phyloP scores from a whole-genome alignment of 1,140 invertebrate species.

The Harlomillsia oculata region DNA sequence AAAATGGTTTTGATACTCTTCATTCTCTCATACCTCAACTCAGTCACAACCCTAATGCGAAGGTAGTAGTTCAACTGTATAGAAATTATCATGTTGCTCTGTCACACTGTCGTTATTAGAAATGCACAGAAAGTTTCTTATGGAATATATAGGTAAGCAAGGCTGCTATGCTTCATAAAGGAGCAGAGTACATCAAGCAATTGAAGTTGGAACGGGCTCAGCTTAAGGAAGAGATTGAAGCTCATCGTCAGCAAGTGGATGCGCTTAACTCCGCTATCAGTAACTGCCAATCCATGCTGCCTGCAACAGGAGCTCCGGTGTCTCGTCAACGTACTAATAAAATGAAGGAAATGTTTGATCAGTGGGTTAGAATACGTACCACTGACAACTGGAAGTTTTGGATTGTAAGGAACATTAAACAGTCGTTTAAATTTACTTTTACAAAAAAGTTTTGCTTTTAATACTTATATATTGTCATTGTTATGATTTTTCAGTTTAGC shows the following conservation, averaged over 20 bases:
- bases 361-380: slow-evolving; percentile 76
- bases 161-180: slow-evolving; percentile 92
- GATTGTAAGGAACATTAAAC: slow-evolving; percentile 62
- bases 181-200: slow-evolving; percentile 88
- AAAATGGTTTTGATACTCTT: slow-evolving; percentile 91
- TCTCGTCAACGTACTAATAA: slow-evolving; percentile 78
- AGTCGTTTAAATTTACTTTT: not conserved
- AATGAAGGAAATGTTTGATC: slow-evolving; percentile 89
- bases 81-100: too few relatives aligned
- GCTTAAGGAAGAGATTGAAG: slow-evolving; percentile 82
- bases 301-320: slow-evolving; percentile 88
- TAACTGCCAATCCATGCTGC: slow-evolving; percentile 85
- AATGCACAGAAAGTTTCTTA: not conserved
- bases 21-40: slow-evolving; percentile 87
- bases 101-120: not conserved
- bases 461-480: slow-evolving; percentile 37
- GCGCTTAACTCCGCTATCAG: slow-evolving; percentile 81
- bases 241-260: slow-evolving; percentile 75
- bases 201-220: slow-evolving; percentile 73
- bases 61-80: too few relatives aligned
- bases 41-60: slow-evolving; percentile 78
- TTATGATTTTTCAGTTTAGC: slow-evolving; percentile 63
- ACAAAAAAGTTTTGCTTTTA: not conserved
- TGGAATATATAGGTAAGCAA: slow-evolving; percentile 63
- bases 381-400: slow-evolving; percentile 95